phyloP scores from a whole-genome alignment of 2,888 invertebrate genomes.

The Cancer borealis region DNA sequence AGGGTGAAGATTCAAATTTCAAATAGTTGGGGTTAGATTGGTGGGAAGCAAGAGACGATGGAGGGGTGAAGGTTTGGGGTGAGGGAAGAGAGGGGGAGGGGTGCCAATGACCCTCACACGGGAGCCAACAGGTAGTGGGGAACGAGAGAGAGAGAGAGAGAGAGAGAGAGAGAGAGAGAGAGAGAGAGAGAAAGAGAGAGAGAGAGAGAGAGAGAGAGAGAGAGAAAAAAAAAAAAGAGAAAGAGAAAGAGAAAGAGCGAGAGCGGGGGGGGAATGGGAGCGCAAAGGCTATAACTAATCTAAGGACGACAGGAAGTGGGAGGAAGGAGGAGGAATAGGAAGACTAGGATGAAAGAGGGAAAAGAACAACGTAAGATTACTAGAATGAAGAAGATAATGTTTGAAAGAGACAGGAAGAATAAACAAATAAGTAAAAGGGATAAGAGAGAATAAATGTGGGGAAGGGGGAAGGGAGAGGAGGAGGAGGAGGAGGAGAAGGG shows the following conservation, averaged over 20 bases:
- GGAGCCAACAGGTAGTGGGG: conserved; percentile 6
- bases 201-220: conserved; percentile 40
- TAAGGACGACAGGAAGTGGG: background rate
- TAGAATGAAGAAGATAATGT: conserved; percentile 20
- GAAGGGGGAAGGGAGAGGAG: background rate
- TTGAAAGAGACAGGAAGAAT: background rate
- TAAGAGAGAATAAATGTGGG: background rate
- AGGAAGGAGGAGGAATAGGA: background rate
- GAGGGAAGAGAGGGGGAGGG: background rate
- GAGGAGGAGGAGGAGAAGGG: conserved; percentile 3
- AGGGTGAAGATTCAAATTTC: background rate
- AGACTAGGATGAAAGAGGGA: no score
- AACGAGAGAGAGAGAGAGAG: conserved; percentile 2
- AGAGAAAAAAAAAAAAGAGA: background rate
- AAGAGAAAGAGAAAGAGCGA: background rate
- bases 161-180: conserved; percentile 31
- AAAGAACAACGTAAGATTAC: background rate
- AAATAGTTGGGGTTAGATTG: background rate
- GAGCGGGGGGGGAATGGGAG: background rate
- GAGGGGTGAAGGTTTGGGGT: background rate
- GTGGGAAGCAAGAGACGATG: background rate
- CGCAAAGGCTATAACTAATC: background rate
- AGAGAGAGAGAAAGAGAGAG: conserved; percentile 37
- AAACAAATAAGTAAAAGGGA: background rate
- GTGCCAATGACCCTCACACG: background rate